These are phyloP conservation scores for Myotis lucifugus DNA, from an alignment of 2,113 vertebrate species.

Conservation along the genomic window DNA sequence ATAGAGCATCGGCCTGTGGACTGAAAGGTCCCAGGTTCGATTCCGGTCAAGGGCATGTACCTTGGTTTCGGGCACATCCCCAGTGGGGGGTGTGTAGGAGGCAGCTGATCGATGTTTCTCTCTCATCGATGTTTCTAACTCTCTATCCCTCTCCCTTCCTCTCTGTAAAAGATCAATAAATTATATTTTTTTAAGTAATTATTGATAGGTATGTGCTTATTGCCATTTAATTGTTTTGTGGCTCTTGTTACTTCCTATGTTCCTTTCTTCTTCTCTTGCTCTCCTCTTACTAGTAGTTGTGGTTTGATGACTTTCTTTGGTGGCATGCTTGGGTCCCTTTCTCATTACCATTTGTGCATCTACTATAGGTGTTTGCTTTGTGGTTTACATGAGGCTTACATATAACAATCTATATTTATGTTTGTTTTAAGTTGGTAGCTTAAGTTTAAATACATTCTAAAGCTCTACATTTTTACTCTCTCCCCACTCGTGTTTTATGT, in stretches of 20 bases:
- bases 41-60: no score
- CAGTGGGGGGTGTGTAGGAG: no score
- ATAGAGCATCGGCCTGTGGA: no score
- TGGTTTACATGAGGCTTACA: neutral
- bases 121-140: no score
- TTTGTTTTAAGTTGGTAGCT: neutral
- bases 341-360: neutral
- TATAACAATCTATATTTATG: neutral
- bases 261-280: neutral
- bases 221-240: neutral
- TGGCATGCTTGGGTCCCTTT: neutral
- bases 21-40: no score
- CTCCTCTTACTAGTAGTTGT: neutral
- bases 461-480: neutral
- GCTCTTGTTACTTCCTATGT: neutral
- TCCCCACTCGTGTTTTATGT: neutral
- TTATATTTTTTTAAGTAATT: neutral
- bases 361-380: neutral
- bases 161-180: no score
- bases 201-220: neutral
- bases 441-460: neutral
- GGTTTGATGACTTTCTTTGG: neutral
- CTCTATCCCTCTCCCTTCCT: no score
- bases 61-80: no score
- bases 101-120: no score